Conservation (phyloP, 2,113 vertebrate species). For the Sitta europaea region DNA sequence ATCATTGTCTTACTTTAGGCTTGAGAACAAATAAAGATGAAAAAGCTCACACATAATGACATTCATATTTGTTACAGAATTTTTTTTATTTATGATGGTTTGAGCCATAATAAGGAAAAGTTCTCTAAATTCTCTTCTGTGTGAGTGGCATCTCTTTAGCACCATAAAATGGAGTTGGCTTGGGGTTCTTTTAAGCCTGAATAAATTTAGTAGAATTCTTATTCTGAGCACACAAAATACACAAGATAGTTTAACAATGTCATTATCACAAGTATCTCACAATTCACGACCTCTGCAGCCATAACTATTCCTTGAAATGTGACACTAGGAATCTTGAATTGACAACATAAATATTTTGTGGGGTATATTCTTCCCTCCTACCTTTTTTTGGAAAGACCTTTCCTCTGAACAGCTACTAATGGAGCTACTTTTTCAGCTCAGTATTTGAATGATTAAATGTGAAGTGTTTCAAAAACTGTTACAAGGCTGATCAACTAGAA, state of each 20-base stretch:
- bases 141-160: neutral
- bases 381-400: neutral
- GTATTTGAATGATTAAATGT: neutral
- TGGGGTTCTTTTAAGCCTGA: neutral
- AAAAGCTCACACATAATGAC: neutral
- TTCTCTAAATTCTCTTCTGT: neutral
- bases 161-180: neutral
- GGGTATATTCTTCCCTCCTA: neutral
- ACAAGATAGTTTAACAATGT: neutral
- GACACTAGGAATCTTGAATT: neutral
- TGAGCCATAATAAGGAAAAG: neutral
- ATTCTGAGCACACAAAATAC: neutral
- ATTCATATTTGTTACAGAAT: neutral
- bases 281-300: neutral
- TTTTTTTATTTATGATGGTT: neutral
- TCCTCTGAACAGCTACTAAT: neutral
- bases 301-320: neutral
- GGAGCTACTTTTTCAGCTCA: neutral
- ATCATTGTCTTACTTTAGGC: neutral
- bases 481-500: neutral
- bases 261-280: neutral
- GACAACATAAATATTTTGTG: neutral
- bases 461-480: neutral
- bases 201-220: neutral
- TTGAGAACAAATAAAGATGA: constrained; percentile 7